Conservation (phyloP, 1,140 invertebrate species). For the Aphaenogaster ashmeadi region DNA sequence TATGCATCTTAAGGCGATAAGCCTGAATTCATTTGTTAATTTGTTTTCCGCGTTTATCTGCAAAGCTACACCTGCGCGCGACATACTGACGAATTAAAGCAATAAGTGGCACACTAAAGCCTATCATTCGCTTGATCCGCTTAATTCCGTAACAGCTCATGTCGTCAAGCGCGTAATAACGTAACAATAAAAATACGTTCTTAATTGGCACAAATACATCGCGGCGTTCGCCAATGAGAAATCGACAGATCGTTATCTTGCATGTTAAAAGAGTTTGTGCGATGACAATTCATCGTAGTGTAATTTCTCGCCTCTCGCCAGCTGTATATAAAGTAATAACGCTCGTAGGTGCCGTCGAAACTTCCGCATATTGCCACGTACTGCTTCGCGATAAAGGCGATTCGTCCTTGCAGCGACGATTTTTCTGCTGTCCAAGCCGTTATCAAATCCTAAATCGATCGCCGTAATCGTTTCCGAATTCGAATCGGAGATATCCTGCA, state of each 20-base stretch:
- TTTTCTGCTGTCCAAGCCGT: background rate
- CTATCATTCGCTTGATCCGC: background rate
- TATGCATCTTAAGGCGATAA: too few species aligned
- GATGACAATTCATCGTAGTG: constrained; percentile 20
- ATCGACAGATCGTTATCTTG: constrained; percentile 23
- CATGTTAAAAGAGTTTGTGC: background rate
- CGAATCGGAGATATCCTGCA: background rate
- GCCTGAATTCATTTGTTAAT: background rate
- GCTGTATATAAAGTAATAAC: background rate
- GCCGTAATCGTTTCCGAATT: background rate
- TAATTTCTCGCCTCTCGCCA: background rate
- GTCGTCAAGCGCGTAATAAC: background rate
- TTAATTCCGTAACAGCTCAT: constrained; percentile 44
- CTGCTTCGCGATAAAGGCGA: background rate
- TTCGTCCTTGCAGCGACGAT: background rate
- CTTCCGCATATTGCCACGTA: background rate
- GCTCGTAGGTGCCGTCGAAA: background rate
- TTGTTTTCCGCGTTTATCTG: background rate
- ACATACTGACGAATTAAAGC: background rate
- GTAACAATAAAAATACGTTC: constrained; percentile 34
- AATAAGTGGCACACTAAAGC: background rate
- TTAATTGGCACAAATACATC: constrained; percentile 1
- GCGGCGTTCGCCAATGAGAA: background rate
- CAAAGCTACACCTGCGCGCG: background rate
- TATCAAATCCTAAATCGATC: background rate